Evolutionary conservation across 2,797 vertebrate species (phyloP).

Genomic region (Pseudopleuronectes americanus): DNA sequence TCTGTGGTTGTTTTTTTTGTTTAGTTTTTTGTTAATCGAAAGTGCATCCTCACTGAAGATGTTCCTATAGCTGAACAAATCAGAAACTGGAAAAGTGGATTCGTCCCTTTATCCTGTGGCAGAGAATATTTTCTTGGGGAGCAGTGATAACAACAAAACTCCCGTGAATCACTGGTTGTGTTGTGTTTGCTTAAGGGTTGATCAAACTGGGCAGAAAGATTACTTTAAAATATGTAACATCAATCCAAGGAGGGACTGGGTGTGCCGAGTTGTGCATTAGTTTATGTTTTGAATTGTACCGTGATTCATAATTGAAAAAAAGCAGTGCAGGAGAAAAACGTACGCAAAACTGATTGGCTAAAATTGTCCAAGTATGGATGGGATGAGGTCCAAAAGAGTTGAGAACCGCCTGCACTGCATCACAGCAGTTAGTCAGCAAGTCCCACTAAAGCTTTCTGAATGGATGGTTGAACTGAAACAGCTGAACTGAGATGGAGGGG

Average conservation of each 20-base stretch:
- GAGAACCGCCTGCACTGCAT: conserved; percentile 46
- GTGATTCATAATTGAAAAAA: conserved; percentile 2
- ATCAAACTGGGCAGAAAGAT: not conserved
- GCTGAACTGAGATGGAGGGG: conserved; percentile 51
- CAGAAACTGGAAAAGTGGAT: not conserved
- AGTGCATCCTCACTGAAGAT: not conserved
- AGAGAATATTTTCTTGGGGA: not conserved
- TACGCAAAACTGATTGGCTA: conserved; percentile 9
- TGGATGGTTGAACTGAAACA: conserved; percentile 57
- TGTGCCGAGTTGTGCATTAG: not conserved
- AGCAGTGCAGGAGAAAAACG: not conserved
- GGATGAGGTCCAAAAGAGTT: not conserved
- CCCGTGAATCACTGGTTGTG: no score
- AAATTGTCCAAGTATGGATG: conserved; percentile 17
- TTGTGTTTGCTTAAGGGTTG: not conserved
- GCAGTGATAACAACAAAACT: no score
- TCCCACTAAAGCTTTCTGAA: conserved; percentile 48
- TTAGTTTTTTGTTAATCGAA: not conserved
- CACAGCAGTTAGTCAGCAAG: conserved; percentile 56
- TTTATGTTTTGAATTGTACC: not conserved
- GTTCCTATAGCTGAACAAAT: no score
- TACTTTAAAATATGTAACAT: not conserved
- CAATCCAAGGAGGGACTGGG: not conserved
- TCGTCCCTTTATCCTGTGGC: not conserved
- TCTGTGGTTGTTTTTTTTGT: no score